phyloP scores from a whole-genome alignment of 2,797 vertebrate genomes.

The Tinamus major region DNA sequence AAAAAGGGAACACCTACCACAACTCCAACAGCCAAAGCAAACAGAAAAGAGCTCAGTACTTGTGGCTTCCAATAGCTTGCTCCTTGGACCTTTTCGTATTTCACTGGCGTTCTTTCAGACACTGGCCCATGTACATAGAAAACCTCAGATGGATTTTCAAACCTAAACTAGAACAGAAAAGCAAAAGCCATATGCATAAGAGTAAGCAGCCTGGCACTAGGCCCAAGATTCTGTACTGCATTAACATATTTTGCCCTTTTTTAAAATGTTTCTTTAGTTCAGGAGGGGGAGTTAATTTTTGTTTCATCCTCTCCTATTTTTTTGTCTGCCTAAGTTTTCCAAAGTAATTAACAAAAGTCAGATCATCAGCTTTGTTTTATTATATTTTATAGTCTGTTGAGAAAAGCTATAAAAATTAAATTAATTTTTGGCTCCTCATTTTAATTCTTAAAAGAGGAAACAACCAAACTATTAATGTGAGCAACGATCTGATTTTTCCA shows the following conservation, averaged over 20 bases:
- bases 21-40: conserved; percentile 40
- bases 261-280: not conserved
- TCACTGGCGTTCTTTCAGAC: conserved; percentile 1
- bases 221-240: not conserved
- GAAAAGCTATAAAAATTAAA: not conserved
- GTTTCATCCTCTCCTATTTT: not conserved
- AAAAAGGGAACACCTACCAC: conserved; percentile 27
- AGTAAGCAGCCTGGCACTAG: not conserved
- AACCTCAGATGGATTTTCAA: not conserved
- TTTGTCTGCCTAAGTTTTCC: not conserved
- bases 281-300: accelerated
- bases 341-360: not conserved
- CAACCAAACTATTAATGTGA: not conserved
- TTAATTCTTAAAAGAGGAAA: conserved; percentile 1
- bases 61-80: not conserved
- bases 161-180: conserved; percentile 5
- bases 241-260: not conserved
- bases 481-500: conserved; percentile 25
- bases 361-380: not conserved
- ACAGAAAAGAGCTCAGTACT: not conserved
- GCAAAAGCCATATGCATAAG: not conserved
- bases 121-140: not conserved
- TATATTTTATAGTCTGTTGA: not conserved
- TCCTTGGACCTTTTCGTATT: not conserved
- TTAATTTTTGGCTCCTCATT: not conserved